Evolutionary conservation across 2,113 vertebrate genomes (phyloP), one percentile per base, ranked within the genome.

Genomic region (Pomatorhinus ruficollis): DNA sequence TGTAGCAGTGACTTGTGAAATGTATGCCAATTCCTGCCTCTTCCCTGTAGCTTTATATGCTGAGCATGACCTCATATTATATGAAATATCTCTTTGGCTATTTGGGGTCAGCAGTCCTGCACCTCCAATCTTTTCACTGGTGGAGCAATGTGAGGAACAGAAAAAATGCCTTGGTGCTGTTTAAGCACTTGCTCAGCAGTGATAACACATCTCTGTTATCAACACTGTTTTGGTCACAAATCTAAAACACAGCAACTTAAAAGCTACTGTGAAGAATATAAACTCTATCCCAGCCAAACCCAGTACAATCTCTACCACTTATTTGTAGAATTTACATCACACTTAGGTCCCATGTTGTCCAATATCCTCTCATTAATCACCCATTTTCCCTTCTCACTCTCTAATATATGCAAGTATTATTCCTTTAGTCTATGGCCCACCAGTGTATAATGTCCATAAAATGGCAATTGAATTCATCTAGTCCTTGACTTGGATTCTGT

Each of bases 1-100:
- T 0, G 0, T 27, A 28, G 22, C 0, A 0, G 33, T 9, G 65
- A 33, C 65, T 75, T 57, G 75, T n/a, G 5, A 2, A 56, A 68
- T 0, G 2, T 33, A 3, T 39, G 39, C 18, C 28, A 27, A 14
- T 35, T 78, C 45, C 45, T 82, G 5, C 47, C 64, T 11, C 28
- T 87, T 88, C 44, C 20, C 13, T 24, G 25, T 44, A 54, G 28
- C 11, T 77, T 72, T 64, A 15, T n/a, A 3, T 65, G 56, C 45
- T 61, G 25, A 42, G 23, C 40, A 30, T 31, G 42, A 39, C 1
- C 4, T 56, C 0, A 0, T 17, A 9, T 12, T 35, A 33, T 42
- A 11, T 17, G 70, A 33, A 68, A 27, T 54, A 31, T 54, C 39
- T 31, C 49, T 76, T 63, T 13, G 37, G 27, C 52, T 59, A 28